Evolutionary conservation across 2,797 vertebrate species (phyloP).

Genomic region (Triplophysa yarkandensis): DNA sequence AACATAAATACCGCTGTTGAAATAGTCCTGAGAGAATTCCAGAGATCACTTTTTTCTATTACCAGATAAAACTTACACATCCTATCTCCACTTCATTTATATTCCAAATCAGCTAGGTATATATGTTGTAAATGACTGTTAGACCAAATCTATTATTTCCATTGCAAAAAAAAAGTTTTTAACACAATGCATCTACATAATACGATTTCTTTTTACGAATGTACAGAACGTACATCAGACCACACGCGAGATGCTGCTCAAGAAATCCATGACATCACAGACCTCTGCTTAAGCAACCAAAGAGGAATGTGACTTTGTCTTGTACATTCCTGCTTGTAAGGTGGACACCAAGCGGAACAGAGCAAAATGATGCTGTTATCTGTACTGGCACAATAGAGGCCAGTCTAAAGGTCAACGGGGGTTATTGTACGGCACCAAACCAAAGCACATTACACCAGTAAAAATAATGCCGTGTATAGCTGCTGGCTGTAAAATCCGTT

Average conservation of each 20-base stretch:
- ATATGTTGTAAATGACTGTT: no score
- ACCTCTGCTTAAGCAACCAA: neutral
- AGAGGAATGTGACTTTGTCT: conserved; percentile 13
- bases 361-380: conserved; percentile 14
- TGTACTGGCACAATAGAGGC: neutral
- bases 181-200: no score
- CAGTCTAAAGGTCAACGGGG: neutral
- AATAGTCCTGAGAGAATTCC: no score
- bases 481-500: conserved; percentile 26
- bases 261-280: neutral
- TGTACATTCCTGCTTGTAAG: conserved; percentile 20
- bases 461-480: neutral
- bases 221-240: no score
- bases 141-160: no score
- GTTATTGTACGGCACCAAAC: conserved; percentile 5
- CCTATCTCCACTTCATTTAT: no score
- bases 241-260: neutral
- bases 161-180: no score
- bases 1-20: no score
- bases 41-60: no score
- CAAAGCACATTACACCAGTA: conserved; percentile 6
- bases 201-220: no score
- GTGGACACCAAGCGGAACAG: conserved; percentile 6
- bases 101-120: no score
- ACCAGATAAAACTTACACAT: no score